Conservation (phyloP, 2,113 vertebrate genomes). For the Paedocypris sp. region DNA sequence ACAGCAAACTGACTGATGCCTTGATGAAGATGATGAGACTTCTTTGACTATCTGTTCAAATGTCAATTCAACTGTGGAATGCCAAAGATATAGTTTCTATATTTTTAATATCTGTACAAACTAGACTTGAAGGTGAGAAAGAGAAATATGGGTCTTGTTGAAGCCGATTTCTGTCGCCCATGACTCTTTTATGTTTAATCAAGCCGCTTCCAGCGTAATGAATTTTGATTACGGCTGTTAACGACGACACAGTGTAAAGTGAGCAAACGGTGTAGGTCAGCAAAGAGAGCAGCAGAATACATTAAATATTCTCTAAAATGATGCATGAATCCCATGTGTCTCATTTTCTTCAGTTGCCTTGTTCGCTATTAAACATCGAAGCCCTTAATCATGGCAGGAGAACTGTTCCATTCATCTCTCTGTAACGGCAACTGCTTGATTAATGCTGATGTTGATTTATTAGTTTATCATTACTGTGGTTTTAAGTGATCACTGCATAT, state of each 20-base stretch:
- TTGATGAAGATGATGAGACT: no score
- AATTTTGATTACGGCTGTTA: slow-evolving; percentile 99
- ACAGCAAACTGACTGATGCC: no score
- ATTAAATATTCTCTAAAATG: slow-evolving; percentile 99
- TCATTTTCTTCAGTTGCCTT: slow-evolving; percentile 91
- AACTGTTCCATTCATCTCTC: slow-evolving; percentile 96
- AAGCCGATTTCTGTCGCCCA: no score
- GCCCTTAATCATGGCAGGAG: slow-evolving; percentile 97
- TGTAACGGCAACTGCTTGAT: slow-evolving; percentile 74
- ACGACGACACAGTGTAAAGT: slow-evolving; percentile 57
- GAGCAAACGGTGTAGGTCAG: slow-evolving; percentile 28
- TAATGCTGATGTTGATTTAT: slow-evolving; percentile 97
- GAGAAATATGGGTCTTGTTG: no score
- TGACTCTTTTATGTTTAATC: slow-evolving; percentile 91
- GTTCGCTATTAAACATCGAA: slow-evolving; percentile 95
- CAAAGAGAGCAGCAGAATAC: slow-evolving; percentile 54
- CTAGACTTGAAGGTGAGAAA: no score
- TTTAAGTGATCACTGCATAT: slow-evolving; percentile 88
- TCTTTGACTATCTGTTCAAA: no score
- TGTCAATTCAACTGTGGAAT: no score
- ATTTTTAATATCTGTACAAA: no score
- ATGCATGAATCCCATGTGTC: slow-evolving; percentile 96
- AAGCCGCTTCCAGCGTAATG: slow-evolving; percentile 92
- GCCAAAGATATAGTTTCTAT: no score
- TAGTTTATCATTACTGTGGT: slow-evolving; percentile 95